A percentile compares a stretch with the other conserved stretches of the same genome.
These are phyloP conservation scores for Antheraea pernyi DNA, from an alignment of 1,140 invertebrate species.

Conservation along the genomic window DNA sequence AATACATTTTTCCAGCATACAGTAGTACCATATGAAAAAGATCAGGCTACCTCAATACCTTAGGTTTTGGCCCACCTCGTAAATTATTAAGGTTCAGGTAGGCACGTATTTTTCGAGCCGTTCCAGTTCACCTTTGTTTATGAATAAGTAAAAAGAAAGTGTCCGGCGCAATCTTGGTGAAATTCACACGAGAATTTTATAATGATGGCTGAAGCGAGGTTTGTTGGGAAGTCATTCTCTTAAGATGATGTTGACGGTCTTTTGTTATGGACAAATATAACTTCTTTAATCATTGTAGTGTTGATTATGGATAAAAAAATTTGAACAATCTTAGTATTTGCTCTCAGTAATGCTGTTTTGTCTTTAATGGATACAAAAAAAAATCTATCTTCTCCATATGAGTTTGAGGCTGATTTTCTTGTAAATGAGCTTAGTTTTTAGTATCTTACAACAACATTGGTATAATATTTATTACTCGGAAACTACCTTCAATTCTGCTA, in stretches of 20 bases:
- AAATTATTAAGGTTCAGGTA: conserved; percentile 61
- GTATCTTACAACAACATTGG: too few species aligned
- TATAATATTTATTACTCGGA: too few species aligned
- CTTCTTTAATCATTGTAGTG: conserved; percentile 3
- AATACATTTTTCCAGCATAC: not conserved
- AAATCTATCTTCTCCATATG: too few species aligned
- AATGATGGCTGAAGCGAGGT: not conserved
- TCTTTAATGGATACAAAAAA: too few species aligned
- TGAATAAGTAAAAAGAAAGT: conserved; percentile 70
- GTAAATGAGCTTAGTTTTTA: too few species aligned
- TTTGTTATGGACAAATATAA: conserved; percentile 1
- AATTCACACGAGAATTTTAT: conserved; percentile 35
- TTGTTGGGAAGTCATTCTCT: not conserved
- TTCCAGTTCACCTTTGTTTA: conserved; percentile 61
- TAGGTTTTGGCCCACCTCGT: conserved; percentile 25
- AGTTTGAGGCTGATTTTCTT: too few species aligned
- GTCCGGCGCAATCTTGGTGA: conserved; percentile 56
- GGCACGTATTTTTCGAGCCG: conserved; percentile 70
- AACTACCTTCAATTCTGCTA: too few species aligned
- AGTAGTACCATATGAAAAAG: conserved; percentile 1
- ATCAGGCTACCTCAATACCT: conserved; percentile 18
- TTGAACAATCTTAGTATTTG: not conserved
- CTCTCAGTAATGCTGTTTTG: too few species aligned
- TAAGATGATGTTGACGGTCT: not conserved
- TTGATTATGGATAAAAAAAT: too few species aligned